Evolutionary conservation across 1,140 invertebrate species (phyloP).

Genomic region (Sitobion miscanthi): DNA sequence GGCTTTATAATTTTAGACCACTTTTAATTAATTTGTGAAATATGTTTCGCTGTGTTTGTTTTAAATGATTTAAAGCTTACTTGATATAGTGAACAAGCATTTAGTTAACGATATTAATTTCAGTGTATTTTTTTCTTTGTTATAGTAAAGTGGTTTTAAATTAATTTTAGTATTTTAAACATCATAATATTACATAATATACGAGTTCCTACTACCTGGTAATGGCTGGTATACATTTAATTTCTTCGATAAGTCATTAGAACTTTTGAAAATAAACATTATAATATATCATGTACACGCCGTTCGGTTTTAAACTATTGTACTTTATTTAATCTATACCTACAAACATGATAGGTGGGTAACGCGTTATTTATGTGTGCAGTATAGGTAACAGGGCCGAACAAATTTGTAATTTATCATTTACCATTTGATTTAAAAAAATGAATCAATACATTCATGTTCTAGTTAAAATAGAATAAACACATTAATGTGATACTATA

Average conservation of each 20-base stretch:
- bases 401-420: conserved; percentile 11
- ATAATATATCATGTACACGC: neutral
- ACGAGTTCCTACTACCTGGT: neutral
- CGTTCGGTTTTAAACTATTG: neutral
- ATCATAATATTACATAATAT: neutral
- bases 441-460: neutral
- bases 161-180: neutral
- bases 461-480: conserved; percentile 13
- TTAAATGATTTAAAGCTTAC: neutral
- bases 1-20: neutral
- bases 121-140: neutral
- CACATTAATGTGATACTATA: neutral
- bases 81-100: neutral
- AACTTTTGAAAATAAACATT: neutral
- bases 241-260: neutral
- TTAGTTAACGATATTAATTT: neutral
- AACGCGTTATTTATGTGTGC: neutral
- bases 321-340: neutral
- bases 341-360: neutral
- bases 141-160: neutral
- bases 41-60: neutral
- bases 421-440: neutral
- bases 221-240: neutral
- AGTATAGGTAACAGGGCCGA: neutral
- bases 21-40: neutral